Conservation (phyloP, 2,888 invertebrate species). For the Chromoteleia sp. region DNA sequence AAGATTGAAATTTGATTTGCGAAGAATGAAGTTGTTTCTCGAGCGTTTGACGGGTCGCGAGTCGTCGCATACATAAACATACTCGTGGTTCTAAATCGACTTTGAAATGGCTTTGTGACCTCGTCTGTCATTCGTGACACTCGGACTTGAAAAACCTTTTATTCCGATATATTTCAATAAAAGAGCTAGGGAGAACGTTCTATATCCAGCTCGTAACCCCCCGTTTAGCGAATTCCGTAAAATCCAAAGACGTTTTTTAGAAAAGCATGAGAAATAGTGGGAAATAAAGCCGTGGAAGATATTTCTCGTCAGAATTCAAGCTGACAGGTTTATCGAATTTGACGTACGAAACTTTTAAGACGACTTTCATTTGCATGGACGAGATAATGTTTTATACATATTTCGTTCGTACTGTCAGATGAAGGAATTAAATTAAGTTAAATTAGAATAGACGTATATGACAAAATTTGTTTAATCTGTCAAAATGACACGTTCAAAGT, state of each 20-base stretch:
- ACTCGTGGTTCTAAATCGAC: slow-evolving; percentile 33
- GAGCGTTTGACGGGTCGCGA: slow-evolving; percentile 7
- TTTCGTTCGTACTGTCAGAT: too few relatives aligned
- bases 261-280: slow-evolving; percentile 46
- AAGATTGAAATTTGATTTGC: neutral
- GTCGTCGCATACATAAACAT: slow-evolving; percentile 30
- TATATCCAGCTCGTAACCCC: neutral
- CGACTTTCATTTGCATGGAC: neutral
- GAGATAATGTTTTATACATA: neutral
- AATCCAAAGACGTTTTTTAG: slow-evolving; percentile 49
- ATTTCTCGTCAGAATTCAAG: slow-evolving; percentile 16
- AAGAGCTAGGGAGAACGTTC: neutral
- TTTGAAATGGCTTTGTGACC: slow-evolving; percentile 45
- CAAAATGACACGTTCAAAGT: too few relatives aligned
- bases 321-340: slow-evolving; percentile 37
- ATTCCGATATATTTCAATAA: slow-evolving; percentile 21
- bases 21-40: neutral
- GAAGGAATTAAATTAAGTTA: too few relatives aligned
- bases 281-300: slow-evolving; percentile 20
- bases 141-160: slow-evolving; percentile 41
- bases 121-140: slow-evolving; percentile 51
- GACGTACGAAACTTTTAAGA: neutral
- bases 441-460: too few relatives aligned
- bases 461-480: too few relatives aligned
- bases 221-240: slow-evolving; percentile 39